phyloP scores from a whole-genome alignment of 2,797 vertebrate genomes.

The Acomys russatus region DNA sequence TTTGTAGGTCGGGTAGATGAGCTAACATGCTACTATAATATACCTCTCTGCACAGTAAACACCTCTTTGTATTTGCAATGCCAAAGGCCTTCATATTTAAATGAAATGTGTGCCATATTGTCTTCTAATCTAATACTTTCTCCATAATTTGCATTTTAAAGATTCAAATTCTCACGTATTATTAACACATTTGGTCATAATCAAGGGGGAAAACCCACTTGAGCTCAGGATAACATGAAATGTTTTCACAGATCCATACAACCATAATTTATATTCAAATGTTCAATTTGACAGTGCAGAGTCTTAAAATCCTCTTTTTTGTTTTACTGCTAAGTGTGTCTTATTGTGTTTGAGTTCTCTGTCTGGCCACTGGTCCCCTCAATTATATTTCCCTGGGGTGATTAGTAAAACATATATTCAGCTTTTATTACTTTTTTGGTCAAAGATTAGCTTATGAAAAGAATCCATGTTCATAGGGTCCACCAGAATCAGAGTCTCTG shows the following conservation, averaged over 20 bases:
- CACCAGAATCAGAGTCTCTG: conserved; percentile 43
- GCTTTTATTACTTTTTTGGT: conserved; percentile 37
- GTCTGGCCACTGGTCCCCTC: neutral
- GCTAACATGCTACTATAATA: neutral
- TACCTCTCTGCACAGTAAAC: neutral
- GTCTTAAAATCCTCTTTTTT: conserved; percentile 52
- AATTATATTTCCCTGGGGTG: conserved; percentile 39
- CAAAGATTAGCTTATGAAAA: conserved; percentile 52
- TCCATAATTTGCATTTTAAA: conserved; percentile 56
- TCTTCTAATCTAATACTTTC: conserved; percentile 59
- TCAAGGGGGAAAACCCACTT: conserved; percentile 10
- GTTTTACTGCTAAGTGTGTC: conserved; percentile 53
- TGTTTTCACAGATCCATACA: conserved; percentile 45
- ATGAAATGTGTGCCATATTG: conserved; percentile 18
- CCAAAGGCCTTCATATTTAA: conserved; percentile 55
- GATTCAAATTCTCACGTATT: conserved; percentile 37
- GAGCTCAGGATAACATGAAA: conserved; percentile 23
- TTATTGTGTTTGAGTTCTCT: conserved; percentile 51
- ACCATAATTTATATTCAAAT: conserved; percentile 55
- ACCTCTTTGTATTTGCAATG: conserved; percentile 60
- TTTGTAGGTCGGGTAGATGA: conserved; percentile 29
- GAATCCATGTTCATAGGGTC: conserved; percentile 7
- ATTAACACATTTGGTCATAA: conserved; percentile 57
- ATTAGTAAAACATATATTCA: conserved; percentile 63
- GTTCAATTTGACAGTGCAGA: neutral